These are phyloP conservation scores for Oreortyx pictus DNA, from an alignment of 2,797 vertebrate genomes.

Conservation along the genomic window DNA sequence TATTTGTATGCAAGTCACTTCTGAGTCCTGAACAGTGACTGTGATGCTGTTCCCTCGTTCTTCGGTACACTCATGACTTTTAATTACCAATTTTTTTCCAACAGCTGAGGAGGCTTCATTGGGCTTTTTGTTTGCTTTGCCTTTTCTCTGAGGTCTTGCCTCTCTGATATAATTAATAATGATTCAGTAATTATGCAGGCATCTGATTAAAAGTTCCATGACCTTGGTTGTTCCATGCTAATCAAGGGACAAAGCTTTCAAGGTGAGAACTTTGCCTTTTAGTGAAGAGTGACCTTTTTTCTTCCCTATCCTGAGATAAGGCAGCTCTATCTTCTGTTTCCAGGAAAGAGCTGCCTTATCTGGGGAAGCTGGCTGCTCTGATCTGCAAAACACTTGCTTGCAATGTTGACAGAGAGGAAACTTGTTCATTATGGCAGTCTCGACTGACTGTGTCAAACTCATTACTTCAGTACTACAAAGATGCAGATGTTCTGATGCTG, in stretches of 20 bases:
- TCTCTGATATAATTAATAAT: slow-evolving; percentile 65
- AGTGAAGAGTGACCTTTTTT: slow-evolving; percentile 60
- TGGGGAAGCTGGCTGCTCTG: slow-evolving; percentile 8
- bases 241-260: slow-evolving; percentile 51
- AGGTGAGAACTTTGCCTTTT: slow-evolving; percentile 50
- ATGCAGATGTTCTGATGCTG: slow-evolving; percentile 7
- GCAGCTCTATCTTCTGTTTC: slow-evolving; percentile 35
- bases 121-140: slow-evolving; percentile 71
- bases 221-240: slow-evolving; percentile 55
- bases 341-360: slow-evolving; percentile 48
- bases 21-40: slow-evolving; percentile 34
- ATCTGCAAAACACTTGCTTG: slow-evolving; percentile 17
- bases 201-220: slow-evolving; percentile 59
- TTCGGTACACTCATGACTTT: slow-evolving; percentile 70
- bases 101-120: slow-evolving; percentile 57
- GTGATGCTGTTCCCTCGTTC: slow-evolving; percentile 51
- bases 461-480: background rate
- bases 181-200: slow-evolving; percentile 74
- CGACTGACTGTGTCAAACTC: slow-evolving; percentile 2
- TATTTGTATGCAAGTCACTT: slow-evolving; percentile 60
- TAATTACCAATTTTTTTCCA: slow-evolving; percentile 75
- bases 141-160: slow-evolving; percentile 51
- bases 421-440: slow-evolving; percentile 8
- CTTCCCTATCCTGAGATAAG: slow-evolving; percentile 44
- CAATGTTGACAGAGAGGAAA: background rate